Conservation (phyloP, 2,113 vertebrate genomes). For the Pituophis catenifer region DNA sequence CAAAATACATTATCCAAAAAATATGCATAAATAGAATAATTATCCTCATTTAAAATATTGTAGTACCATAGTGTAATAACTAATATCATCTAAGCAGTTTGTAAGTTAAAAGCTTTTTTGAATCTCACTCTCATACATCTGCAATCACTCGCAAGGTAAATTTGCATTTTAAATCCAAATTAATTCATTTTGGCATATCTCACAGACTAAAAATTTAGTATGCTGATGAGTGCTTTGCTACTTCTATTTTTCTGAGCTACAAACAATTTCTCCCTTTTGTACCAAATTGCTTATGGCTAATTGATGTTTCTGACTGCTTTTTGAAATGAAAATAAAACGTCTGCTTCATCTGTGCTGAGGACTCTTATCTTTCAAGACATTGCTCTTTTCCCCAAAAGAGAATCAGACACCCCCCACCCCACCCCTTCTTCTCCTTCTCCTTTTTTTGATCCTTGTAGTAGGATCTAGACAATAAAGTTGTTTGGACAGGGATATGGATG, state of each 20-base stretch:
- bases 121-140: constrained; percentile 86
- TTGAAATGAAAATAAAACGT: constrained; percentile 89
- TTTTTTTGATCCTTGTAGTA: constrained; percentile 80
- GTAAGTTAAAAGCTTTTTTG: constrained; percentile 81
- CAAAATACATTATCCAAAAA: constrained; percentile 69
- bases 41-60: constrained; percentile 73
- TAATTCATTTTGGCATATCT: constrained; percentile 99
- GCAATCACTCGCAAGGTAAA: constrained; percentile 89
- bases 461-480: constrained; percentile 91
- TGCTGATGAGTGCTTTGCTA: constrained; percentile 89
- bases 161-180: constrained; percentile 99
- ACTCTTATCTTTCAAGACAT: constrained; percentile 82
- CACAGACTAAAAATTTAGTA: constrained; percentile 88
- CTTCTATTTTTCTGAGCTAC: constrained; percentile 82
- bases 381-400: constrained; percentile 81
- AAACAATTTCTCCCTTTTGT: constrained; percentile 85
- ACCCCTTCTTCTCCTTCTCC: background rate
- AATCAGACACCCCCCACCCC: constrained; percentile 67
- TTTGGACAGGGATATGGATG: constrained; percentile 94
- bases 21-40: constrained; percentile 79
- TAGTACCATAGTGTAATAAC: constrained; percentile 70
- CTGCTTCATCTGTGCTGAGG: constrained; percentile 81
- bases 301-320: constrained; percentile 89
- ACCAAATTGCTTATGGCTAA: constrained; percentile 90
- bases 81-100: constrained; percentile 84